Evolutionary conservation across 2,888 invertebrate species (phyloP).

Genomic region (Trichopoda pennipes): DNA sequence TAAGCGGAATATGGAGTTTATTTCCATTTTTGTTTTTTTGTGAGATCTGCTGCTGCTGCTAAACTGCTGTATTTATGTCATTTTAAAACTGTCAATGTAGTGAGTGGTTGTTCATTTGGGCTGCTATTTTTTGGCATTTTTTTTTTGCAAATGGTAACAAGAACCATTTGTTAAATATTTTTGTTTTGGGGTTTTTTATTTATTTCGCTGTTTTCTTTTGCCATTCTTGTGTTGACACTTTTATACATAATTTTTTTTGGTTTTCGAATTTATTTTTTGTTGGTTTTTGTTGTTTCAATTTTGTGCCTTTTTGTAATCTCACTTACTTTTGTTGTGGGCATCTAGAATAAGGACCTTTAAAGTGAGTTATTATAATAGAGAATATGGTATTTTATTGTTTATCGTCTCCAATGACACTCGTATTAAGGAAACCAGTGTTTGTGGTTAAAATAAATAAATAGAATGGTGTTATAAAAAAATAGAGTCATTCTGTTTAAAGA

Average conservation of each 20-base stretch:
- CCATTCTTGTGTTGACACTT: slow-evolving; percentile 60
- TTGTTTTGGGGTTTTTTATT: background rate
- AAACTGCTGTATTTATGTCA: slow-evolving; percentile 47
- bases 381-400: slow-evolving; percentile 40
- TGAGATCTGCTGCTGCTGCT: slow-evolving; percentile 21
- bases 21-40: background rate
- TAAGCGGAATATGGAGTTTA: slow-evolving; percentile 14
- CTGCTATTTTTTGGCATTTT: too few relatives aligned
- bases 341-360: slow-evolving; percentile 48
- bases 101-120: background rate
- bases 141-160: slow-evolving; percentile 41
- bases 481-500: background rate
- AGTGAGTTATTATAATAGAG: slow-evolving; percentile 48
- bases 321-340: slow-evolving; percentile 52
- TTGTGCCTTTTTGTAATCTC: slow-evolving; percentile 40
- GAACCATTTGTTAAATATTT: slow-evolving; percentile 44
- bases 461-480: background rate
- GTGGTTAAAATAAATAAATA: slow-evolving; percentile 22
- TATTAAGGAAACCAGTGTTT: slow-evolving; percentile 28
- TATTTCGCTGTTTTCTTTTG: slow-evolving; percentile 48
- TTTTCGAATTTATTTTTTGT: slow-evolving; percentile 11
- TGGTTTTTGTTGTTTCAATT: slow-evolving; percentile 27
- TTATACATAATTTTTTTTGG: slow-evolving; percentile 50
- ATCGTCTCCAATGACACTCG: slow-evolving; percentile 52
- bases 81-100: slow-evolving; percentile 12